Evolutionary conservation across 2,113 vertebrate species (phyloP).

Genomic region (Saccopteryx leptura): DNA sequence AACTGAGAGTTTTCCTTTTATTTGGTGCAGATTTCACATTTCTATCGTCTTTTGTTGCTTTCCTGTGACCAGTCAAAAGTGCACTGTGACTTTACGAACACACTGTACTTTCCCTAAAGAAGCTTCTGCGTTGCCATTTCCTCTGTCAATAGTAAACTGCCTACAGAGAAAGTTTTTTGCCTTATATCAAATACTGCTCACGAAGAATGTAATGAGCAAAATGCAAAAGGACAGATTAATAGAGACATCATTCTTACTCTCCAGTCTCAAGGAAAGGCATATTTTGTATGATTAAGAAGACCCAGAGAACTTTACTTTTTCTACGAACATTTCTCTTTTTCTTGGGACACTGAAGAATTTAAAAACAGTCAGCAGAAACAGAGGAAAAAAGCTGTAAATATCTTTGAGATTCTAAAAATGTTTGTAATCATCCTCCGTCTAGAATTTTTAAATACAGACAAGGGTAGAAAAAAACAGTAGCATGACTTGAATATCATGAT

Average conservation of each 20-base stretch:
- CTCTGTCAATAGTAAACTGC: not conserved
- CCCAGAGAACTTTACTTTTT: not conserved
- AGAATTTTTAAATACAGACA: not conserved
- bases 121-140: not conserved
- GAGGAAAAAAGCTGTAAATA: conserved; percentile 32
- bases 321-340: not conserved
- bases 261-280: not conserved
- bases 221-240: not conserved
- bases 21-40: too few relatives aligned
- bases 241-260: not conserved
- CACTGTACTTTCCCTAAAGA: not conserved
- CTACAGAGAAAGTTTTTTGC: not conserved
- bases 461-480: not conserved
- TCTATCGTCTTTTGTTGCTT: too few relatives aligned
- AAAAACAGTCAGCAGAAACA: not conserved
- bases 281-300: not conserved
- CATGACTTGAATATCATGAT: not conserved
- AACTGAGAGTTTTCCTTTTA: too few relatives aligned
- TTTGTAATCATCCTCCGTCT: not conserved
- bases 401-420: conserved; percentile 30
- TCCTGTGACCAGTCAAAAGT: too few relatives aligned
- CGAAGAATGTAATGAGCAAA: not conserved
- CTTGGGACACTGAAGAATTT: not conserved
- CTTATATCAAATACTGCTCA: not conserved
- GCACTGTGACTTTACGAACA: too few relatives aligned